Base-by-base conservation (phyloP, 2,888 invertebrate species). In the Callyntrura guangdongensis region DNA sequence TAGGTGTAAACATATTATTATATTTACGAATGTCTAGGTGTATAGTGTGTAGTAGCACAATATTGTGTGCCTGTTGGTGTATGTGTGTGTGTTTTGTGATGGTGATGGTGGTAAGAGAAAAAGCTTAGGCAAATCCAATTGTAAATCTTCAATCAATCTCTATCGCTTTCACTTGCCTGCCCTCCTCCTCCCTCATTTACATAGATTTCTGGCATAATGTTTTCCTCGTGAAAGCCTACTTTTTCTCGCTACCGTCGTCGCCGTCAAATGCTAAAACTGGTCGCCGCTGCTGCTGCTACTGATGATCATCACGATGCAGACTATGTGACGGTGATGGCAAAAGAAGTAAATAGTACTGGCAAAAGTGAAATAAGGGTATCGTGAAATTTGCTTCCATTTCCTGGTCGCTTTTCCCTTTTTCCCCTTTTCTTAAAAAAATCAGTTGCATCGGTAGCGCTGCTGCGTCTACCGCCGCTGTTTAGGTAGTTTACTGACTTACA, bases 121-220 rank as follows among this genome's bases (percentile, higher is more conserved):
- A 82, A 74, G 90, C 90, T 90, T 90, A 86, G 82, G 86, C 77
- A 87, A 91, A 91, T 91, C 91, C 87, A 91, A 84, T 87, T 91
- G 87, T 79, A 91, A 91, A 91, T 91, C 87, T 91, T 87, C 91
- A 91, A 91, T 91, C 91, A 91, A 91, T 91, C 91, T 87, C 91
- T 91, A 91, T 91, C 91, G 91, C 83, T 87, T 91, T 91, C 87
- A 91, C 87, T 87, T 91, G 84, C 87, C 67, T 83, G 87, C 77
- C 79, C 87, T 83, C 86, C 74, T 86, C 91, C 87, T 87, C 83
- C 86, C 87, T 91, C 91, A 91, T 91, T 91, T 87, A 83, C 90
- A 90, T 90, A 86, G 82, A 86, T 90, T 90, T 83, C 61, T 61
- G 59, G 90, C 82, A 90, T 82, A 69, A 86, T 56, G 56, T 83